Percentiles rank a stretch among this genome's conserved stretches.
Evolutionary conservation across 2,888 invertebrate species (phyloP).

Genomic region (Neria commutata): DNA sequence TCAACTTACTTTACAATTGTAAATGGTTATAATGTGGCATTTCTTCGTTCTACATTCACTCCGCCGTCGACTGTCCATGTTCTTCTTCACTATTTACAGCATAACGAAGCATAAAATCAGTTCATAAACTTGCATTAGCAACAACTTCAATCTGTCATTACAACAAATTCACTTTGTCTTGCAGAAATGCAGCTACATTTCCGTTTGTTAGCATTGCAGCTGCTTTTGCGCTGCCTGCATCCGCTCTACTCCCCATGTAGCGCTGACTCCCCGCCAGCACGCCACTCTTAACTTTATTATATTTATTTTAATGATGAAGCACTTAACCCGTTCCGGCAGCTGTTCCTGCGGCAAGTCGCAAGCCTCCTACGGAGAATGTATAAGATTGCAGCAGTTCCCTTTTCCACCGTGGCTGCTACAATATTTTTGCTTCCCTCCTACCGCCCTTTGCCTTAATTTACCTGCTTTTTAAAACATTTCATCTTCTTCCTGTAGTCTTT

Average conservation of each 20-base stretch:
- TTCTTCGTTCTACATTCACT: neutral
- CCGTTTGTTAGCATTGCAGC: too few relatives aligned
- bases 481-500: neutral
- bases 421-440: neutral
- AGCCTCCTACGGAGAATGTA: neutral
- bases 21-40: too few relatives aligned
- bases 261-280: too few relatives aligned
- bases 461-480: neutral
- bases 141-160: neutral
- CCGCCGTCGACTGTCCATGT: too few relatives aligned
- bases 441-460: neutral
- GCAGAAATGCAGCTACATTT: neutral
- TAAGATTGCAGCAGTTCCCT: neutral
- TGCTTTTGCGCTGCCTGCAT: too few relatives aligned
- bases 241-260: too few relatives aligned
- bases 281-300: neutral
- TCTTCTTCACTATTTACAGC: too few relatives aligned
- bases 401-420: neutral
- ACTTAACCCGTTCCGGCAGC: neutral
- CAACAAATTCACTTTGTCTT: neutral
- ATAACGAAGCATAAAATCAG: neutral
- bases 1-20: too few relatives aligned
- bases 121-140: neutral
- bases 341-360: neutral
- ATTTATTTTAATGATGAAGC: slow-evolving; percentile 1